phyloP scores from a whole-genome alignment of 2,888 invertebrate genomes.

The Athetis lepigone region DNA sequence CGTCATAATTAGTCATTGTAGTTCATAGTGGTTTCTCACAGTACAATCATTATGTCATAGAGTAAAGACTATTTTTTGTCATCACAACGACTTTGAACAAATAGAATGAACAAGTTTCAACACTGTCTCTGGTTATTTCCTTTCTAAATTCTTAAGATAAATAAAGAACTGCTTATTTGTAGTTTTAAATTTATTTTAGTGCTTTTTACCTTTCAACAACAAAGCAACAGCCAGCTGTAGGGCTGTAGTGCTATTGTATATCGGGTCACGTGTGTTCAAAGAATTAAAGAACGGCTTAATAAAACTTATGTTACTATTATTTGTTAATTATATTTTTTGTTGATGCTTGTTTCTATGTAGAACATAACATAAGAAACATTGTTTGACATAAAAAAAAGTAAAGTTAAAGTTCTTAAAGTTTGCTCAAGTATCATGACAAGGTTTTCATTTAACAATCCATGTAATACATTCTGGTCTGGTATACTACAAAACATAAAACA shows the following conservation, averaged over 20 bases:
- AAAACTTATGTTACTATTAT: no score
- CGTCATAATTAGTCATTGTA: conserved; percentile 57
- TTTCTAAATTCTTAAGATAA: neutral
- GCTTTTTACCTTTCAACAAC: no score
- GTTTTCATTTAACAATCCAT: neutral
- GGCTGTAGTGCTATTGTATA: no score
- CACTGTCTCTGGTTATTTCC: conserved; percentile 10
- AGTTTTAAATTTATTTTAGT: neutral
- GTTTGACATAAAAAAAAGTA: neutral
- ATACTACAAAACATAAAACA: neutral
- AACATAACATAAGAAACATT: neutral
- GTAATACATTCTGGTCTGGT: neutral
- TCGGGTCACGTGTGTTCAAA: no score
- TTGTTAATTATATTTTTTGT: no score
- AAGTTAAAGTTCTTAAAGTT: neutral
- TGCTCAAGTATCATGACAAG: no score
- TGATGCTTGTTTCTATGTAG: no score
- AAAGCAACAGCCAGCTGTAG: no score
- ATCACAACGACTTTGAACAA: conserved; percentile 7
- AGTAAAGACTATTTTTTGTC: conserved; percentile 36
- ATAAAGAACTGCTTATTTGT: neutral
- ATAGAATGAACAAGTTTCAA: conserved; percentile 27
- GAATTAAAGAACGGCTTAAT: no score
- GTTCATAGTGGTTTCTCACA: conserved; percentile 52
- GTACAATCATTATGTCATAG: conserved; percentile 48